These are phyloP conservation scores for Stegostoma tigrinum DNA, from an alignment of 2,113 vertebrate species.

Conservation along the genomic window DNA sequence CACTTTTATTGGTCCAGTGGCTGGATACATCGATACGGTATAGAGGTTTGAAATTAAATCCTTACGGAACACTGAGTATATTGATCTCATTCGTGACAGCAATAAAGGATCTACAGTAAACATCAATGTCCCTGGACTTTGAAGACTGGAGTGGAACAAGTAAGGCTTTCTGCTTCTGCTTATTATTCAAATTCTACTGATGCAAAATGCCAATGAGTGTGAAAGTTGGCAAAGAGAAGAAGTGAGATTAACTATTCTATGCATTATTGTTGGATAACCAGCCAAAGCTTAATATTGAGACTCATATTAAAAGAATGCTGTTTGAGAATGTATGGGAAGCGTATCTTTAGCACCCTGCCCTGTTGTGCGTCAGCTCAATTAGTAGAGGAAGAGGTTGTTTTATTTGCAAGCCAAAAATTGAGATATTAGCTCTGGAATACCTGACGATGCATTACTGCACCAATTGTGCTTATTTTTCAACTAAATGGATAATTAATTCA, in stretches of 20 bases:
- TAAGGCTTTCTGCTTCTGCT: background rate
- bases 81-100: background rate
- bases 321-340: background rate
- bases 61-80: background rate
- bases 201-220: background rate
- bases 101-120: background rate
- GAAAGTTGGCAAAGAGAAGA: background rate
- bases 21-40: background rate
- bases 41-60: background rate
- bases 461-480: background rate
- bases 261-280: background rate
- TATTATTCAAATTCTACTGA: background rate
- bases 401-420: background rate
- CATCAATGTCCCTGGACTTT: background rate
- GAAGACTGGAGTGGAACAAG: background rate
- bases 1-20: background rate
- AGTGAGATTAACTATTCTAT: background rate
- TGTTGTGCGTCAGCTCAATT: background rate
- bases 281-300: background rate
- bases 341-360: background rate
- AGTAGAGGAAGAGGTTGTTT: background rate
- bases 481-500: background rate
- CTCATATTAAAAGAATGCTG: background rate
- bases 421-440: background rate
- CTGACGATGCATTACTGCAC: background rate